A percentile compares a stretch with the other conserved stretches of the same genome.
Evolutionary conservation across 2,797 vertebrate species (phyloP).

Genomic region (Peromyscus nudipes): DNA sequence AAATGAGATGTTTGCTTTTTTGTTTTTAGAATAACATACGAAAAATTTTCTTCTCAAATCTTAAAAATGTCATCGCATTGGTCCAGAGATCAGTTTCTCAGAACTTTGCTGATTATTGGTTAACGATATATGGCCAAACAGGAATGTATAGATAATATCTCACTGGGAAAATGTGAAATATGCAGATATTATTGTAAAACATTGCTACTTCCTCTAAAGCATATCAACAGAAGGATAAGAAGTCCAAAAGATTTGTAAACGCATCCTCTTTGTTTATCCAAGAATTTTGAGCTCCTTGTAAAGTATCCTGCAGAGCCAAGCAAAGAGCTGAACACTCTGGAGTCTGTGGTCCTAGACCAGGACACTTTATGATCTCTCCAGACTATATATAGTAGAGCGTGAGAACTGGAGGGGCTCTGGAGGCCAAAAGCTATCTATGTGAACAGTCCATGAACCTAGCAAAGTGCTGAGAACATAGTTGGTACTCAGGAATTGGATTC

Average conservation of each 20-base stretch:
- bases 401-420: conserved; percentile 16
- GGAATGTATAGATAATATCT: conserved; percentile 57
- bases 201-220: conserved; percentile 55
- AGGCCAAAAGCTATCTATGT: neutral
- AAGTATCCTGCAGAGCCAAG: conserved; percentile 43
- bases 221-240: conserved; percentile 51
- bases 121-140: conserved; percentile 37
- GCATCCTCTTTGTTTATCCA: conserved; percentile 62
- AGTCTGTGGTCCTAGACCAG: neutral
- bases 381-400: conserved; percentile 23
- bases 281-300: conserved; percentile 56
- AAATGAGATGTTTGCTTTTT: conserved; percentile 67
- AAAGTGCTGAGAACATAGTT: neutral
- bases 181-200: conserved; percentile 61
- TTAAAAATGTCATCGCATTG: conserved; percentile 68
- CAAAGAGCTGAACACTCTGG: conserved; percentile 51
- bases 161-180: conserved; percentile 66
- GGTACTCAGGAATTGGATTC: neutral
- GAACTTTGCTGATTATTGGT: conserved; percentile 37
- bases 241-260: conserved; percentile 68
- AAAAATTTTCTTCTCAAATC: conserved; percentile 55
- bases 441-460: conserved; percentile 12
- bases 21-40: conserved; percentile 64
- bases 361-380: conserved; percentile 44
- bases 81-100: conserved; percentile 65